A percentile compares a stretch with the other conserved stretches of the same genome.
phyloP scores from a whole-genome alignment of 2,113 vertebrate genomes.

The Dicerorhinus sumatrensis region DNA sequence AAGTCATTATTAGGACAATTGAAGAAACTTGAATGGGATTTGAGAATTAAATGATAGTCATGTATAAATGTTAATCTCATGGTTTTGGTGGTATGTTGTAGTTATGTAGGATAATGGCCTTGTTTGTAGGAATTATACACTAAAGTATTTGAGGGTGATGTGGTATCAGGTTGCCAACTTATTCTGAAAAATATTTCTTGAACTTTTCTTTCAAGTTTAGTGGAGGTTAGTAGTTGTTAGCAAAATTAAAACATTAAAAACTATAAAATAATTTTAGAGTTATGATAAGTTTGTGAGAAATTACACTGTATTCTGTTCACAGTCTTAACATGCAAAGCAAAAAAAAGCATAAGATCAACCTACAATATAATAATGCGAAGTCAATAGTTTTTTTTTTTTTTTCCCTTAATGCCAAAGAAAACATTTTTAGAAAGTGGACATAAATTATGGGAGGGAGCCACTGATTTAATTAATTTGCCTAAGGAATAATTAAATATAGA shows the following conservation, averaged over 20 bases:
- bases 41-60: neutral
- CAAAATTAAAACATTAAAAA: neutral
- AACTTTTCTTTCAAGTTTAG: neutral
- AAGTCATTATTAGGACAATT: neutral
- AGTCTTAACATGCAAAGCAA: neutral
- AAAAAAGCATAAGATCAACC: neutral
- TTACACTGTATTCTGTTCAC: neutral
- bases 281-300: neutral
- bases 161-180: neutral
- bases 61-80: neutral
- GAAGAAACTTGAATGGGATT: neutral
- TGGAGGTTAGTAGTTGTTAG: neutral
- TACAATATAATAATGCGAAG: constrained; percentile 3
- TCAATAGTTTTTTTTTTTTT: neutral
- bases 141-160: neutral
- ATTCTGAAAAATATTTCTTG: neutral
- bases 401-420: neutral
- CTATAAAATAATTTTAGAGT: neutral
- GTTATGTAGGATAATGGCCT: neutral
- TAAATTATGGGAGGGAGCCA: neutral
- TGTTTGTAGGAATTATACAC: neutral
- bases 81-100: neutral
- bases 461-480: constrained; percentile 30
- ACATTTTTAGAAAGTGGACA: neutral
- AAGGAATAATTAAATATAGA: neutral